Base-by-base conservation (phyloP, 1,140 invertebrate species). In the Polypedilum vanderplanki region DNA sequence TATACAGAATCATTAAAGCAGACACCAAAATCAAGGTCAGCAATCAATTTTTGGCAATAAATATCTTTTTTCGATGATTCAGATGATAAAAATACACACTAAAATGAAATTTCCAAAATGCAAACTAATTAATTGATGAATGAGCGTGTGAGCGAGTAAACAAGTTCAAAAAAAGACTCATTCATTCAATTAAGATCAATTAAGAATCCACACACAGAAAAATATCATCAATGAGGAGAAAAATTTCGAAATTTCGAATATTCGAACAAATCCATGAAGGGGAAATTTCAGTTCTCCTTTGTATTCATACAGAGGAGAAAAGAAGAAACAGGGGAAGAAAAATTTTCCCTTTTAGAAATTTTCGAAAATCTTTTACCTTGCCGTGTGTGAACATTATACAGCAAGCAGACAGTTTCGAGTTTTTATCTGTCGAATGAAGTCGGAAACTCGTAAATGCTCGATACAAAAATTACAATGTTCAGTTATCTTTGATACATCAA, bases 381-480 rank as follows among this genome's bases (percentile, higher is more conserved):
- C 65, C n/a, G 5, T 70, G 9, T 18, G 65, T 18, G 5, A 70
- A 70, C 18, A 18, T 15, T 17, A 2, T 12, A 67, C 64, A 70
- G 17, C 20, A n/a, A 22, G 9, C n/a, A 18, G 18, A 70, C 65
- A 70, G 65, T 70, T 70, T 70, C 65, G 65, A 70, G 65, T 70
- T 70, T 70, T 18, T 70, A 22, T 70, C 20, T 70, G 65, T 70
- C 65, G 65, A 70, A 70, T 70, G 65, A 9, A 70, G 65, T 20
- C 65, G 65, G 65, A 70, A 70, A 12, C 65, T 70, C 65, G 46
- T 70, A 70, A 70, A 70, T 70, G 65, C 65, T 70, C 65, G 65
- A 22, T 22, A 70, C 20, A 70, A 70, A 70, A 18, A 22, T 18
- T 18, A 20, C 17, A 70, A 70, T 70, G 65, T 70, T 70, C 65